A percentile compares a stretch with the other conserved stretches of the same genome.
phyloP scores from a whole-genome alignment of 2,888 invertebrate genomes.

The Acronicta alni region DNA sequence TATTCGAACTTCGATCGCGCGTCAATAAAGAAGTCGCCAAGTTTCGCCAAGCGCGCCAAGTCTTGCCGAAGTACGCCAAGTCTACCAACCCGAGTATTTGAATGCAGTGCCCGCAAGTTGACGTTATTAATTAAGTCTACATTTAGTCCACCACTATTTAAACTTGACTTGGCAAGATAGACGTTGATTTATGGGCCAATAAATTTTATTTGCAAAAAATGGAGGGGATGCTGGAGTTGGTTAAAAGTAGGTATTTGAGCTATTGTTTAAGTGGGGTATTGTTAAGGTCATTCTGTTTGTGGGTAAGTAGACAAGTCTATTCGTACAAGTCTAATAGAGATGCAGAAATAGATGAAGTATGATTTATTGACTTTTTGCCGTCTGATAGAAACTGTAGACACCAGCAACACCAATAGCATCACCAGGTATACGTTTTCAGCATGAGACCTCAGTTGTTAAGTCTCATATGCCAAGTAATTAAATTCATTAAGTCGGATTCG shows the following conservation, averaged over 20 bases:
- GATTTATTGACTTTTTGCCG: too few relatives aligned
- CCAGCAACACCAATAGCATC: too few relatives aligned
- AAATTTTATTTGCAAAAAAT: constrained; percentile 53
- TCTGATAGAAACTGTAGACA: too few relatives aligned
- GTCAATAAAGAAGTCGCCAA: constrained; percentile 40
- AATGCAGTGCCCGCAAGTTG: constrained; percentile 49
- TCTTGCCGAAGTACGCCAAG: constrained; percentile 12
- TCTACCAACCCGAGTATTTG: constrained; percentile 39
- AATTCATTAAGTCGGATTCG: too few relatives aligned
- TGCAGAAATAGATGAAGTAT: too few relatives aligned
- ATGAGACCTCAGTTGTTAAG: too few relatives aligned
- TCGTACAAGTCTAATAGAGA: too few relatives aligned
- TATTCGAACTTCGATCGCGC: constrained; percentile 37
- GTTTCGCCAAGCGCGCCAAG: constrained; percentile 29
- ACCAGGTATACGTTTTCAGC: too few relatives aligned
- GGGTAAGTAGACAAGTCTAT: background rate
- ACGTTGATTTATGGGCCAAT: constrained; percentile 56
- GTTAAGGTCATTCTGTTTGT: background rate
- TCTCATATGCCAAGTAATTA: too few relatives aligned
- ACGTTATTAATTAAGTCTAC: constrained; percentile 59
- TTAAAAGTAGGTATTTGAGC: constrained; percentile 15
- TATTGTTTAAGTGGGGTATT: constrained; percentile 15
- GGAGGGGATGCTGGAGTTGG: constrained; percentile 6
- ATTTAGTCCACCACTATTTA: constrained; percentile 53
- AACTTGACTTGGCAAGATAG: constrained; percentile 50